These are phyloP conservation scores for Eubasilissa splendida DNA, from an alignment of 2,888 invertebrate genomes.

Conservation along the genomic window DNA sequence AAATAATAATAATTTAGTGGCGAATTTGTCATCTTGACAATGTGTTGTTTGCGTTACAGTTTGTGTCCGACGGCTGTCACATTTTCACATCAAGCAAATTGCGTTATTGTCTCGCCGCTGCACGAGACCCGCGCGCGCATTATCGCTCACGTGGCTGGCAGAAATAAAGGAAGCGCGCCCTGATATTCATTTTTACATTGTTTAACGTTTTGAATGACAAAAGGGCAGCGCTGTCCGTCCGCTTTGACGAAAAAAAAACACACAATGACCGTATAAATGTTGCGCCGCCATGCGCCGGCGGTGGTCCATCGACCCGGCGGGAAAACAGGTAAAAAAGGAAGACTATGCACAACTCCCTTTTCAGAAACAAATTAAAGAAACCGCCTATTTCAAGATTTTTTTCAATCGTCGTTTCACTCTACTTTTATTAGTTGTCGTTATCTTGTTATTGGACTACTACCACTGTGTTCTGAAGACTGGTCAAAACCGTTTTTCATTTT, in stretches of 20 bases:
- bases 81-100: background rate
- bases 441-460: too few species aligned
- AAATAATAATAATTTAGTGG: too few species aligned
- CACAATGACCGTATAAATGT: background rate
- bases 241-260: slow-evolving; percentile 15
- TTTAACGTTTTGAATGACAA: slow-evolving; percentile 44
- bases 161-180: background rate
- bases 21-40: too few species aligned
- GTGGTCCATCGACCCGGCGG: slow-evolving; percentile 9
- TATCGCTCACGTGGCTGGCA: slow-evolving; percentile 9
- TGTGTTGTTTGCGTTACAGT: too few species aligned
- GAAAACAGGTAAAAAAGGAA: slow-evolving; percentile 7
- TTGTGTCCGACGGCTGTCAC: background rate
- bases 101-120: background rate
- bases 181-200: slow-evolving; percentile 4
- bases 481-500: too few species aligned
- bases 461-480: too few species aligned
- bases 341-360: background rate
- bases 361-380: slow-evolving; percentile 32
- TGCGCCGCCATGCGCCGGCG: background rate
- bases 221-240: slow-evolving; percentile 13
- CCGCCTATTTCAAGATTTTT: background rate
- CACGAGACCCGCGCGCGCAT: slow-evolving; percentile 8
- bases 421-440: too few species aligned
- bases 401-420: too few species aligned